Percentiles rank a stretch among this genome's conserved stretches.
phyloP scores from a whole-genome alignment of 2,888 invertebrate genomes.

The Caenorhabditis sp. region DNA sequence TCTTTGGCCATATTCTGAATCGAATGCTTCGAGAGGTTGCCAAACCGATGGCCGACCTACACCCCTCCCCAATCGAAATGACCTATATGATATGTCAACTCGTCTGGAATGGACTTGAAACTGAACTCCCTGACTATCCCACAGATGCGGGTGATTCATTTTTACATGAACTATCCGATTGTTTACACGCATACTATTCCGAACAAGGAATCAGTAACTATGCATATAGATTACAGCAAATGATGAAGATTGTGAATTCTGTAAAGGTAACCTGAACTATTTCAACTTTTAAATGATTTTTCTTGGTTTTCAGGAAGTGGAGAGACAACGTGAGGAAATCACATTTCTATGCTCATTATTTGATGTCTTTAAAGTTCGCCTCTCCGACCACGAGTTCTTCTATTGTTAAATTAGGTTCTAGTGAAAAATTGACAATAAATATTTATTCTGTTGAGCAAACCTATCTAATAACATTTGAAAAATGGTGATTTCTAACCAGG shows the following conservation, averaged over 20 bases:
- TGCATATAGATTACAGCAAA: constrained; percentile 27
- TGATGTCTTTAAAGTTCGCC: constrained; percentile 31
- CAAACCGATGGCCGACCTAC: constrained; percentile 25
- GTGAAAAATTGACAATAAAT: too few relatives aligned
- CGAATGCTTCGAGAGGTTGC: constrained; percentile 31
- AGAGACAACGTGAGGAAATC: constrained; percentile 31
- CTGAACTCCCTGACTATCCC: constrained; percentile 20
- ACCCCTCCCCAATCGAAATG: constrained; percentile 34
- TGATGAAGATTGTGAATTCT: constrained; percentile 40
- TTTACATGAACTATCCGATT: constrained; percentile 26
- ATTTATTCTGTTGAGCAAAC: too few relatives aligned
- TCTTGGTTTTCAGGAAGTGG: constrained; percentile 13
- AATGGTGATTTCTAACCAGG: too few relatives aligned
- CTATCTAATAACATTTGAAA: too few relatives aligned
- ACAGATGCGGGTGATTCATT: constrained; percentile 22
- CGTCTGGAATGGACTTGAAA: constrained; percentile 33
- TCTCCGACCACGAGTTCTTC: constrained; percentile 34
- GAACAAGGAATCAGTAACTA: constrained; percentile 26
- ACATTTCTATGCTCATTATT: constrained; percentile 27
- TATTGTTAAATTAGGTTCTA: constrained; percentile 14
- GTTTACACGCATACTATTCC: constrained; percentile 20
- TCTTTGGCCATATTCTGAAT: constrained; percentile 19
- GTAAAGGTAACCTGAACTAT: constrained; percentile 4
- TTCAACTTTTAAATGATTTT: neutral
- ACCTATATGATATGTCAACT: constrained; percentile 38